Percentiles rank a stretch among this genome's conserved stretches.
Conservation (phyloP, 2,888 invertebrate species). For the Xestoiulus laeticollis region DNA sequence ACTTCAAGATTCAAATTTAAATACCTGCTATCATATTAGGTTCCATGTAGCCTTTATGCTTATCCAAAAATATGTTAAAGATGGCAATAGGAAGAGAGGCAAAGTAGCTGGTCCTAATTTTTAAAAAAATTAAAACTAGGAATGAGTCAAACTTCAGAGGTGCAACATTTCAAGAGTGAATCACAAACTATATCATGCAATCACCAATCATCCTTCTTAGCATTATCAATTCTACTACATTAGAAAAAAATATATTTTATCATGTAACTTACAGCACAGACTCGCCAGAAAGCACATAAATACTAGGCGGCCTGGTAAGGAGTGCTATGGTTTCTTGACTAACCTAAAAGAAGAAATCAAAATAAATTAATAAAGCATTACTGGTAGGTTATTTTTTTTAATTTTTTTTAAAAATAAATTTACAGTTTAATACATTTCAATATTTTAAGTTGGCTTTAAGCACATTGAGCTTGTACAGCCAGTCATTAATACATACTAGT, state of each 20-base stretch:
- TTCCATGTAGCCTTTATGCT: constrained; percentile 3
- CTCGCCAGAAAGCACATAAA: background rate
- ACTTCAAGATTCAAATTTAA: too few species aligned
- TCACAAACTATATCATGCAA: background rate
- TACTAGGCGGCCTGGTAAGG: background rate
- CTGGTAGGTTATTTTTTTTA: too few species aligned
- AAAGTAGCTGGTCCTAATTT: background rate
- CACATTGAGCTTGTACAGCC: too few species aligned
- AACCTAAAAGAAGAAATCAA: background rate
- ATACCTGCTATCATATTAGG: background rate
- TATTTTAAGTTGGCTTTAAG: too few species aligned
- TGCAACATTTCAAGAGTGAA: too few species aligned
- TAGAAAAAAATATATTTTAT: background rate
- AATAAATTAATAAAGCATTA: too few species aligned
- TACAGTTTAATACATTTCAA: too few species aligned
- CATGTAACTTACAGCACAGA: background rate
- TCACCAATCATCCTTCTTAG: too few species aligned
- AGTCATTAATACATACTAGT: too few species aligned
- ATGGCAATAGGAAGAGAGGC: background rate
- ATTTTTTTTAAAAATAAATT: too few species aligned
- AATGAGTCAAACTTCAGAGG: background rate
- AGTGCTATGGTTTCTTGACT: background rate
- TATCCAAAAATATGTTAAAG: background rate
- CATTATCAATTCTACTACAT: too few species aligned
- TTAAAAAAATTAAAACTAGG: too few species aligned